Evolutionary conservation across 2,113 vertebrate species (phyloP).

Genomic region (Micronycteris hirsuta): DNA sequence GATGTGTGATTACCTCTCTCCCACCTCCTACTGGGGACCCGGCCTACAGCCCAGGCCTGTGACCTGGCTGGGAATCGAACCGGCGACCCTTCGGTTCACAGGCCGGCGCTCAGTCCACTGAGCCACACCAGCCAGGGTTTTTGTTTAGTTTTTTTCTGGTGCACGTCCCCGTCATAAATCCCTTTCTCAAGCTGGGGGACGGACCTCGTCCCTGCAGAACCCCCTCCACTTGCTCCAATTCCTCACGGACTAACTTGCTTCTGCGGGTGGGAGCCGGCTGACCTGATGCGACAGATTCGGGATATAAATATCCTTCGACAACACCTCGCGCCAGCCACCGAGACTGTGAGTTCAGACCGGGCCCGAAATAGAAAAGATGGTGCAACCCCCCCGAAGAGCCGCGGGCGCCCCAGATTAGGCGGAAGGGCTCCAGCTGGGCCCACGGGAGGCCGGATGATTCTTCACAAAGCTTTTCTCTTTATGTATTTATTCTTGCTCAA

Average conservation of each 20-base stretch:
- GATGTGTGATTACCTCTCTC: too few relatives aligned
- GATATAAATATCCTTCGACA: not conserved
- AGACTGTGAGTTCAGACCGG: not conserved
- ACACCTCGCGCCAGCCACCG: not conserved
- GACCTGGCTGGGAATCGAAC: too few relatives aligned
- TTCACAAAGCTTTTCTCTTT: not conserved
- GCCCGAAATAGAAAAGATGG: not conserved
- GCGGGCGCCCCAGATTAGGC: too few relatives aligned
- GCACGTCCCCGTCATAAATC: not conserved
- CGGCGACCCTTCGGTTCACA: too few relatives aligned
- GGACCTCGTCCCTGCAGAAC: not conserved
- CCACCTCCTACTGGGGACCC: too few relatives aligned
- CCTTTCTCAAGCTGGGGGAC: not conserved
- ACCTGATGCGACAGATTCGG: not conserved
- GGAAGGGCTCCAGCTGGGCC: not conserved
- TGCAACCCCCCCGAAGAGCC: too few relatives aligned
- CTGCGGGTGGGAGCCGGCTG: not conserved
- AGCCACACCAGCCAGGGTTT: too few relatives aligned
- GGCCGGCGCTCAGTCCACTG: too few relatives aligned
- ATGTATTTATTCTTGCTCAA: not conserved
- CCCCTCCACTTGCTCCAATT: accelerated
- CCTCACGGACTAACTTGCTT: not conserved
- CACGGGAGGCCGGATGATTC: not conserved
- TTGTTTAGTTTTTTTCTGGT: too few relatives aligned
- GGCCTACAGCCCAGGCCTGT: too few relatives aligned